These are phyloP conservation scores for Erinaceus europaeus DNA, from an alignment of 2,113 vertebrate genomes.

Conservation along the genomic window DNA sequence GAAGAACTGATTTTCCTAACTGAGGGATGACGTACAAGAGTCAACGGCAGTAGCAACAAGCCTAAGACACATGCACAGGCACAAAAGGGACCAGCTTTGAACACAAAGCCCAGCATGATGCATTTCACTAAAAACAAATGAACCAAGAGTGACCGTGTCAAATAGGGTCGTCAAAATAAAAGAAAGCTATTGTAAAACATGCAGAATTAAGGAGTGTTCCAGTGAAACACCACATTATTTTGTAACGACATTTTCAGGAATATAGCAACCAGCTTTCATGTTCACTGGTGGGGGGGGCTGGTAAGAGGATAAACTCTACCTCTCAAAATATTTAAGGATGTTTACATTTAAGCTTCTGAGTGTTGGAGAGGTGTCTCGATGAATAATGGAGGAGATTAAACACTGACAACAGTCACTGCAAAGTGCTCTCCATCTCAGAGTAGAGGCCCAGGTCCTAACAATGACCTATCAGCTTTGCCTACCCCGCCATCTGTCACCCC, in stretches of 20 bases:
- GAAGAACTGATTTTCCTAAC: neutral
- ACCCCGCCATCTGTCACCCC: neutral
- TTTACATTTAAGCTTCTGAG: neutral
- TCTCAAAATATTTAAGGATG: neutral
- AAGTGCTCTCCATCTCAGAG: neutral
- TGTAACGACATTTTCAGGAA: conserved; percentile 1
- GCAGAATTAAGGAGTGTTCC: conserved; percentile 14
- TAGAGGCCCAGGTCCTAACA: neutral
- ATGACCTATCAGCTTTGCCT: neutral
- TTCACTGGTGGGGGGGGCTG: neutral
- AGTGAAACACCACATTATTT: neutral
- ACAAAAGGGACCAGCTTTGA: conserved; percentile 17
- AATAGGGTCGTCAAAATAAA: neutral
- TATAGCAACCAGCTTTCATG: neutral
- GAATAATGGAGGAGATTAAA: neutral
- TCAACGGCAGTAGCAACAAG: neutral
- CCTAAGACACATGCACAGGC: conserved; percentile 44
- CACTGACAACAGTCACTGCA: neutral
- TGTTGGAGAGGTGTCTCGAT: neutral
- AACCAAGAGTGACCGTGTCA: neutral
- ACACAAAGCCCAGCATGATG: conserved; percentile 7
- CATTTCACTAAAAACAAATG: neutral
- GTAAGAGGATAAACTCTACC: conserved; percentile 18
- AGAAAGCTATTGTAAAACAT: conserved; percentile 32
- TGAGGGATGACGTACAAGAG: neutral